Conservation (phyloP, 2,888 invertebrate genomes). For the Hemicrepidius hirtus region DNA sequence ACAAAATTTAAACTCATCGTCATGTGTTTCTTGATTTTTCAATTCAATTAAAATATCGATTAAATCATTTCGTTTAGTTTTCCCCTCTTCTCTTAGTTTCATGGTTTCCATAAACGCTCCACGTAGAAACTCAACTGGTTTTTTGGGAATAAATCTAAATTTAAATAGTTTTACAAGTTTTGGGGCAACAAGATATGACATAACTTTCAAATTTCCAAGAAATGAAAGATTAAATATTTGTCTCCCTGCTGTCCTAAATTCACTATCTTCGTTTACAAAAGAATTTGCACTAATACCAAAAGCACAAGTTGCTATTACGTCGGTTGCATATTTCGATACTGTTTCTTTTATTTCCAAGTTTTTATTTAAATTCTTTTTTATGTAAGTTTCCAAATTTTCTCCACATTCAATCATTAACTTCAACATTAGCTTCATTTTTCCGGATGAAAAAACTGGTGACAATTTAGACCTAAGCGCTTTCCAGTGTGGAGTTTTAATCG, state of each 20-base stretch:
- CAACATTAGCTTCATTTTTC: conserved; percentile 73
- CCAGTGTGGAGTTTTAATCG: conserved; percentile 73
- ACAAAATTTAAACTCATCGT: conserved; percentile 59
- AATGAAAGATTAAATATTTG: conserved; percentile 62
- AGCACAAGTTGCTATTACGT: conserved; percentile 71
- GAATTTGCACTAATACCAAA: conserved; percentile 71
- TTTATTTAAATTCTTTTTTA: conserved; percentile 67
- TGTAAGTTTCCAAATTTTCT: conserved; percentile 56
- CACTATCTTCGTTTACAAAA: conserved; percentile 66
- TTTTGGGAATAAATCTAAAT: conserved; percentile 59
- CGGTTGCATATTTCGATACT: conserved; percentile 69
- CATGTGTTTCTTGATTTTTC: conserved; percentile 55
- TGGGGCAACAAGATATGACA: conserved; percentile 61
- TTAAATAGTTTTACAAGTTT: conserved; percentile 58
- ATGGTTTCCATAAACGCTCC: conserved; percentile 66
- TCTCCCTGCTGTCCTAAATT: conserved; percentile 67
- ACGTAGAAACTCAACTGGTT: conserved; percentile 62
- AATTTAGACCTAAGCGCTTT: conserved; percentile 72
- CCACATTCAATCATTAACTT: conserved; percentile 69
- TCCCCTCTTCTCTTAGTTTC: conserved; percentile 61
- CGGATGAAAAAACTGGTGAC: conserved; percentile 73
- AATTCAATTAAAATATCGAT: conserved; percentile 70
- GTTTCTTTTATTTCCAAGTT: conserved; percentile 65
- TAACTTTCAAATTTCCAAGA: conserved; percentile 59
- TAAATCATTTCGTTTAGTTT: conserved; percentile 69